These are phyloP conservation scores for Auanema freiburgensis DNA, from an alignment of 2,888 invertebrate genomes.

Conservation along the genomic window DNA sequence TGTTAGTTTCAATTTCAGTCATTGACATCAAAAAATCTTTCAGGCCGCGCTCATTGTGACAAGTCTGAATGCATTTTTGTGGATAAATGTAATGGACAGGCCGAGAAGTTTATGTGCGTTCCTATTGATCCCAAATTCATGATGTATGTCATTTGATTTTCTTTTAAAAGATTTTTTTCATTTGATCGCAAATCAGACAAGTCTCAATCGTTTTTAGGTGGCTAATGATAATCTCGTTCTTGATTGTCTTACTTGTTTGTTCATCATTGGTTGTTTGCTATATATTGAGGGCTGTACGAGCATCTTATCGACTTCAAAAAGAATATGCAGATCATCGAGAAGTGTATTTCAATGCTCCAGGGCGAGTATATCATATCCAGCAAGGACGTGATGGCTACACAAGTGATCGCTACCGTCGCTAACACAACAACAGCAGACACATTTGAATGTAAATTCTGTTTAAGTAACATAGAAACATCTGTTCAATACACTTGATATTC, in stretches of 20 bases:
- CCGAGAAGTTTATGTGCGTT: constrained; percentile 44
- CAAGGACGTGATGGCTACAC: no score
- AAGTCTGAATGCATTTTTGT: constrained; percentile 55
- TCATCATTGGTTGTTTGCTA: constrained; percentile 55
- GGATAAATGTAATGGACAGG: constrained; percentile 50
- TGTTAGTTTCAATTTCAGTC: constrained; percentile 34
- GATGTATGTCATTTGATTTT: constrained; percentile 25
- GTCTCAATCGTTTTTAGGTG: constrained; percentile 37
- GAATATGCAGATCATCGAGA: constrained; percentile 31
- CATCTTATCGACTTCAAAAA: constrained; percentile 41
- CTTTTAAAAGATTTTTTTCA: not conserved
- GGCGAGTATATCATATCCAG: constrained; percentile 44
- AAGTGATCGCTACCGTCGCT: no score
- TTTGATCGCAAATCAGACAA: not conserved
- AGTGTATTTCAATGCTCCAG: constrained; percentile 37
- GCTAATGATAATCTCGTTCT: constrained; percentile 46
- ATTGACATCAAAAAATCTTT: no score
- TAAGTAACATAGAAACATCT: no score
- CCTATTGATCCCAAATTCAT: constrained; percentile 46
- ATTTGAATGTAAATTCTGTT: no score
- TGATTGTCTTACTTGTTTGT: constrained; percentile 48
- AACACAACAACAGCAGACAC: no score
- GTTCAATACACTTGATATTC: no score
- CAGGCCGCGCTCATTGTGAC: constrained; percentile 48
- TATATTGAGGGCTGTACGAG: constrained; percentile 47